A percentile compares a stretch with the other conserved stretches of the same genome.
These are phyloP conservation scores for Lasioglossum morio DNA, from an alignment of 2,888 invertebrate species.

Conservation along the genomic window DNA sequence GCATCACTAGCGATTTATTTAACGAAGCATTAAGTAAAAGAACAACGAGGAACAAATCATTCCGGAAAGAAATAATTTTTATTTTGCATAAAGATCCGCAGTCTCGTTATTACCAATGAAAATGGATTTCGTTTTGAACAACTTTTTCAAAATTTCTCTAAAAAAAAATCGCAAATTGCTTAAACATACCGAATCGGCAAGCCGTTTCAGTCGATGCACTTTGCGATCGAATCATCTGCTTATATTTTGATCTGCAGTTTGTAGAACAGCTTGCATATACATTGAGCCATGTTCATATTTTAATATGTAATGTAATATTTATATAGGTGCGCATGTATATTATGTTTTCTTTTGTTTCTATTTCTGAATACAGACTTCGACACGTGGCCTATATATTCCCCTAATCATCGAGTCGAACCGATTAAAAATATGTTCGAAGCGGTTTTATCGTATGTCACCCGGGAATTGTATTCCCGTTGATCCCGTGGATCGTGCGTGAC, in stretches of 20 bases:
- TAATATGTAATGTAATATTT: slow-evolving; percentile 60
- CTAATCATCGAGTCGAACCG: slow-evolving; percentile 7
- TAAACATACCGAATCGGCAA: background rate
- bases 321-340: slow-evolving; percentile 50
- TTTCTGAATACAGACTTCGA: slow-evolving; percentile 30
- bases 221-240: slow-evolving; percentile 41
- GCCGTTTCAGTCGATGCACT: background rate
- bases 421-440: background rate
- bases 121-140: too few relatives aligned
- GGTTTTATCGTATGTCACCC: slow-evolving; percentile 16
- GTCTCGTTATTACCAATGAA: too few relatives aligned
- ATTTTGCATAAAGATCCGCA: too few relatives aligned
- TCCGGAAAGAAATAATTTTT: too few relatives aligned
- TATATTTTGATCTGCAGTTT: slow-evolving; percentile 47
- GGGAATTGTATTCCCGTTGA: slow-evolving; percentile 23
- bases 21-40: too few relatives aligned
- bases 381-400: slow-evolving; percentile 24
- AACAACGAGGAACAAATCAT: too few relatives aligned
- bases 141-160: too few relatives aligned
- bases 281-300: slow-evolving; percentile 61
- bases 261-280: slow-evolving; percentile 49
- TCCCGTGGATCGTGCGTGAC: slow-evolving; percentile 12
- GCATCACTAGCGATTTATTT: too few relatives aligned
- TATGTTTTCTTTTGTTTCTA: slow-evolving; percentile 25
- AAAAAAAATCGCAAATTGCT: too few relatives aligned